Evolutionary conservation across 2,888 invertebrate genomes (phyloP).

Genomic region (Lymantria monacha): DNA sequence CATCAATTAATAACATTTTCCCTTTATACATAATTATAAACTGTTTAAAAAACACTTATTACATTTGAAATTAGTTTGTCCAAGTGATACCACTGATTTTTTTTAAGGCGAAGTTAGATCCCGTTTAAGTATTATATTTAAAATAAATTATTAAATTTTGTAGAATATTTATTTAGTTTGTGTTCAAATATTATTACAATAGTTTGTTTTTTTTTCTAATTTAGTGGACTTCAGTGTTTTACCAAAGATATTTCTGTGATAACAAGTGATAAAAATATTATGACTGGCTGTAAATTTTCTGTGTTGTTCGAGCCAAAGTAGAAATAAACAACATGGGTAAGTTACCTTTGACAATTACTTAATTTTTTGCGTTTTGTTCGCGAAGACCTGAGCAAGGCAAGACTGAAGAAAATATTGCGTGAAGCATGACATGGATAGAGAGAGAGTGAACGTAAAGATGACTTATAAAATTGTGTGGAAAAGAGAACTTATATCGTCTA

Average conservation of each 20-base stretch:
- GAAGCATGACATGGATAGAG: too few species aligned
- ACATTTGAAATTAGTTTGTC: neutral
- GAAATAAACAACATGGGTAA: constrained; percentile 34
- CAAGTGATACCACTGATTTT: neutral
- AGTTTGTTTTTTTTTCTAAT: constrained; percentile 6
- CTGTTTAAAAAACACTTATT: constrained; percentile 12
- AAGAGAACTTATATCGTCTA: too few species aligned
- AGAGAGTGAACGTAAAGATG: too few species aligned
- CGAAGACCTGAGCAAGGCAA: too few species aligned
- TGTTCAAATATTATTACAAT: too few species aligned
- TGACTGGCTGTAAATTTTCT: constrained; percentile 15
- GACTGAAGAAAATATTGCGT: too few species aligned
- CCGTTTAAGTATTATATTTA: neutral
- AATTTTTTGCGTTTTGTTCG: too few species aligned
- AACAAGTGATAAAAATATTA: constrained; percentile 15
- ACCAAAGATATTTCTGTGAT: constrained; percentile 24
- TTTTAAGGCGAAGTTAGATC: neutral
- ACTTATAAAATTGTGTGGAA: too few species aligned
- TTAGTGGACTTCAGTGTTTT: neutral
- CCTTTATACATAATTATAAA: constrained; percentile 7
- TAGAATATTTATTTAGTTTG: too few species aligned
- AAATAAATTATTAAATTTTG: neutral
- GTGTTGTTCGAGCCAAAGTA: constrained; percentile 9
- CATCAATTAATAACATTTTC: constrained; percentile 12
- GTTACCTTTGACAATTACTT: constrained; percentile 9